Evolutionary conservation across 2,888 invertebrate species (phyloP), one percentile per base, ranked within the genome.

Genomic region (Argynnis bischoffii): DNA sequence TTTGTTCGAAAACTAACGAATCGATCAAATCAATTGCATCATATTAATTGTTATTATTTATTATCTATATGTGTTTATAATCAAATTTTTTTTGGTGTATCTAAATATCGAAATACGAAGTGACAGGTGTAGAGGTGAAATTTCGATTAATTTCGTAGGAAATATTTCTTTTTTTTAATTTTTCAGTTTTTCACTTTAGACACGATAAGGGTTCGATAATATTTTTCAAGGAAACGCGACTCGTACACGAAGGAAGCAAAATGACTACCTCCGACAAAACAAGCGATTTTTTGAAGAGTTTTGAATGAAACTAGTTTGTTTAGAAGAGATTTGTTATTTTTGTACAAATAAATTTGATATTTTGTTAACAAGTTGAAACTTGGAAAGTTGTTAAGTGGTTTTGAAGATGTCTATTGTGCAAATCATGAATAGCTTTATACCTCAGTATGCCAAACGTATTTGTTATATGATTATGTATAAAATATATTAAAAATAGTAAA

Each of bases 181-280:
- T 41, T 41, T 41, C 91, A 91, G 90, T 90, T 84, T 88, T 85
- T 80, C 90, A 88, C 82, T 90, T 89, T 91, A 90, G 87, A 91
- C 83, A 85, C 87, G 77, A 86, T 91, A 90, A 89, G 89, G 83
- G 87, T 90, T 78, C 88, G 88, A 78, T 91, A 90, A 87, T 88
- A 75, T 87, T 86, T 85, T 88, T 89, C 83, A 89, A 88, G 88
- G 88, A 87, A 79, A 79, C 78, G 72, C 76, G 76, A 74, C 72
- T 74, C 59, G 76, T 79, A 76, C 76, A 74, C 71, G 75, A 76
- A 75, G 76, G 78, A 70, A 69, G 76, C 74, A 51, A 75, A 68
- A 54, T 67, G 67, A 59, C 70, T 67, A 69, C 74, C 67, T 67
- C 75, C 70, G 73, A 73, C 66, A 69, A 75, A 72, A n/a, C 74